Base-by-base conservation (phyloP, 92 coral and sea anemone species). In the Bergia puertoricense region DNA sequence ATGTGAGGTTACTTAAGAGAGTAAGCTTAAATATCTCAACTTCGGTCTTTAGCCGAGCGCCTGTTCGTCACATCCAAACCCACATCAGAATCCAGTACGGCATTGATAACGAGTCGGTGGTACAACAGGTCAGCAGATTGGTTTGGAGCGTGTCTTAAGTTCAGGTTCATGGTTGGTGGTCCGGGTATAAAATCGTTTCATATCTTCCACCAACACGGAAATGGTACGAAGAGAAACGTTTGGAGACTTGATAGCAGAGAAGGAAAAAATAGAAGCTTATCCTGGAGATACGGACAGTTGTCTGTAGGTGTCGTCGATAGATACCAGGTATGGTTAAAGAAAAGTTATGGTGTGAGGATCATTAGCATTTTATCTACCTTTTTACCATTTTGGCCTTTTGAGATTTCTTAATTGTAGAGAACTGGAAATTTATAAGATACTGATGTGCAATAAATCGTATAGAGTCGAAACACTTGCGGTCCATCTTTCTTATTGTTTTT, bases 211-310 rank as follows among this genome's bases (percentile, higher is more conserved):
- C 69, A 82, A 39, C 16, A 80, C 74, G 85, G 78, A 39, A 80
- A 74, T 7, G 13, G 80, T 77, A 80, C 74, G 10, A 79, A 88
- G 84, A 91, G 88, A 69, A 89, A 88, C 23, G 77, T 92, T 69
- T 92, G 94, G 94, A 77, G 8, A 50, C 91, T 79, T 71, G 88
- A 90, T 18, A 78, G 50, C 8, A 77, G 13, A 36, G 54, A 73
- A 13, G 18, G 8, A 41, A 16, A 11, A 5, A 41, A 7, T 5
- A 44, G 8, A 1, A 36, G 4, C 54, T n/a, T 48, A 22, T 46
- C 77, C 5, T 92, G 94, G 94, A 86, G 88, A 43, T 86, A 80
- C 75, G 94, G 92, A 54, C 94, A 92, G 76, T 87, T 90, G 8
- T 20, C 90, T 8, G 54, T 92, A 30, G 85, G 92, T 56, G 82